Conservation (phyloP, 2,797 vertebrate genomes). For the Esox lucius region DNA sequence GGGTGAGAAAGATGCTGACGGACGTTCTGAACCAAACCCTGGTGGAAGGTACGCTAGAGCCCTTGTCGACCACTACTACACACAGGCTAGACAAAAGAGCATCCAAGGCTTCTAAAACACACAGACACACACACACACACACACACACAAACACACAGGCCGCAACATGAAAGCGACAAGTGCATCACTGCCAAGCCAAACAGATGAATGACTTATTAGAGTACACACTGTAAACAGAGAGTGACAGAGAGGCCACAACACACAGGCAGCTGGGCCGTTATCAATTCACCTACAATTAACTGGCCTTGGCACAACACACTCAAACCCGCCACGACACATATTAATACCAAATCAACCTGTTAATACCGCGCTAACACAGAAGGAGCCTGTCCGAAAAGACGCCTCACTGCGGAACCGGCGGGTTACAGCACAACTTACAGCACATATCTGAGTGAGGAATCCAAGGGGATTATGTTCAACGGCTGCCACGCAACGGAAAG, state of each 20-base stretch:
- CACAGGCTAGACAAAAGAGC: constrained; percentile 55
- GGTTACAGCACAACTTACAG: constrained; percentile 42
- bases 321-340: constrained; percentile 35
- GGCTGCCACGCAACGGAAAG: constrained; percentile 28
- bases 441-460: constrained; percentile 50
- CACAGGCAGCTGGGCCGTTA: constrained; percentile 58
- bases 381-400: constrained; percentile 30
- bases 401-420: constrained; percentile 41
- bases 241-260: constrained; percentile 53
- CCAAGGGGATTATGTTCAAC: constrained; percentile 57
- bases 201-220: constrained; percentile 75
- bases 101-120: constrained; percentile 51
- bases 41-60: constrained; percentile 32
- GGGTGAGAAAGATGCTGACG: not conserved
- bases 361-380: not conserved
- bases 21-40: not conserved
- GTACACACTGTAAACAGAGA: constrained; percentile 40
- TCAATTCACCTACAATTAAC: constrained; percentile 73
- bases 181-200: constrained; percentile 67
- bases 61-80: constrained; percentile 66
- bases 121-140: constrained; percentile 11
- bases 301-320: constrained; percentile 53
- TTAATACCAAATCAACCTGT: constrained; percentile 38
- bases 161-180: constrained; percentile 67
- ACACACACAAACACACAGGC: constrained; percentile 7